Conservation (phyloP, 2,888 invertebrate genomes). For the Lepidonotus clava region DNA sequence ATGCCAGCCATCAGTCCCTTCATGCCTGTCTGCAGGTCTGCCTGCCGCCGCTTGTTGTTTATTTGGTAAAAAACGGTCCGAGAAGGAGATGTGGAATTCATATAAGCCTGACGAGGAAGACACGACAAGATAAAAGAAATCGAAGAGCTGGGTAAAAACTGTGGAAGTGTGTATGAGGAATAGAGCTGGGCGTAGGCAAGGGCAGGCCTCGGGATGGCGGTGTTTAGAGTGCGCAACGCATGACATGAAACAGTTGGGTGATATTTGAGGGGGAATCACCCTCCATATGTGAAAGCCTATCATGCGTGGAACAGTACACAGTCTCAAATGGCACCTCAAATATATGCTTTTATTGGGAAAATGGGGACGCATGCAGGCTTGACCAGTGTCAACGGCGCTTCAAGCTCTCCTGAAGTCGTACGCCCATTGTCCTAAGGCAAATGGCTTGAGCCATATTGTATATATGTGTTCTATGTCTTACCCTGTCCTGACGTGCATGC, state of each 20-base stretch:
- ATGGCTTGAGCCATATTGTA: constrained; percentile 27
- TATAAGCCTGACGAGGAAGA: not conserved
- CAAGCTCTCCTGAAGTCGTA: too few species aligned
- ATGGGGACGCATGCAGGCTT: not conserved
- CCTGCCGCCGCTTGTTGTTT: too few species aligned
- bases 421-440: not conserved
- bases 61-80: too few species aligned
- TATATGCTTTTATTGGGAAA: not conserved
- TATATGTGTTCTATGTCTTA: constrained; percentile 50
- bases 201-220: not conserved
- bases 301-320: constrained; percentile 18
- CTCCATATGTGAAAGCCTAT: constrained; percentile 32
- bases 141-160: not conserved
- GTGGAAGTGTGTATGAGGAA: not conserved
- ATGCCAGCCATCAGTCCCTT: too few species aligned
- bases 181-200: not conserved
- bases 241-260: constrained; percentile 16
- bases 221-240: constrained; percentile 9
- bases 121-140: constrained; percentile 14
- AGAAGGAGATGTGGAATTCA: not conserved
- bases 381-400: not conserved
- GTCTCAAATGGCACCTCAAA: constrained; percentile 32
- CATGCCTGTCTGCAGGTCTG: too few species aligned
- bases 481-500: constrained; percentile 38
- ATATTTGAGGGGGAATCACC: constrained; percentile 34